A percentile compares a stretch with the other conserved stretches of the same genome.
Evolutionary conservation across 2,888 invertebrate genomes (phyloP).

Genomic region (Rhodophaea formosa): DNA sequence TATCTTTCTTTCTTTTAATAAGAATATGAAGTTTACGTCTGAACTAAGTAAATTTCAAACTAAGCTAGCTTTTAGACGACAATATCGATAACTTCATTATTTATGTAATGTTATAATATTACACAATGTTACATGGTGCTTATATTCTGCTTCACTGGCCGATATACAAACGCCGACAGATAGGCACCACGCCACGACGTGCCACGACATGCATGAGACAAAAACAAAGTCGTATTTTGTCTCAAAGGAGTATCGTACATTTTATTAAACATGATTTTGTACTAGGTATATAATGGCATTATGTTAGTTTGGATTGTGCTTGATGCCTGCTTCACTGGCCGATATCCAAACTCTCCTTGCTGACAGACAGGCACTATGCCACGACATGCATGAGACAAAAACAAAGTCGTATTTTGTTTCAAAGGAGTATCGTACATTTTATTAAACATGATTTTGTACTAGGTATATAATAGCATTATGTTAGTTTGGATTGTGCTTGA

Average conservation of each 20-base stretch:
- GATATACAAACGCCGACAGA: slow-evolving; percentile 25
- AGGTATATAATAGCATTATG: too few relatives aligned
- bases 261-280: too few relatives aligned
- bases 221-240: not conserved
- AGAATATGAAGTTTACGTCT: too few relatives aligned
- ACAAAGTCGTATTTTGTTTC: too few relatives aligned
- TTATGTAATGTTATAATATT: not conserved
- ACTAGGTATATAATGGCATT: too few relatives aligned
- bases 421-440: too few relatives aligned
- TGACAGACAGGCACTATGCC: slow-evolving; percentile 35
- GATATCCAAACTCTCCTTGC: slow-evolving; percentile 17
- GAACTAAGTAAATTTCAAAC: too few relatives aligned
- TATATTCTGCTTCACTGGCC: slow-evolving; percentile 31
- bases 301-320: slow-evolving; percentile 23
- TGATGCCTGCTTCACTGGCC: slow-evolving; percentile 32
- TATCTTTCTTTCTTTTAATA: too few relatives aligned
- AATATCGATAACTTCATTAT: too few relatives aligned
- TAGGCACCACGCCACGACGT: slow-evolving; percentile 33
- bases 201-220: slow-evolving; percentile 22
- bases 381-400: not conserved
- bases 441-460: too few relatives aligned
- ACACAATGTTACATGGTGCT: slow-evolving; percentile 19
- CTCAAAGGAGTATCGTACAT: not conserved
- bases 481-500: slow-evolving; percentile 20
- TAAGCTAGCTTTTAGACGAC: too few relatives aligned